Percentiles rank a stretch among this genome's conserved stretches.
phyloP scores from a whole-genome alignment of 2,797 vertebrate species.

The Anisognathus igniventris region DNA sequence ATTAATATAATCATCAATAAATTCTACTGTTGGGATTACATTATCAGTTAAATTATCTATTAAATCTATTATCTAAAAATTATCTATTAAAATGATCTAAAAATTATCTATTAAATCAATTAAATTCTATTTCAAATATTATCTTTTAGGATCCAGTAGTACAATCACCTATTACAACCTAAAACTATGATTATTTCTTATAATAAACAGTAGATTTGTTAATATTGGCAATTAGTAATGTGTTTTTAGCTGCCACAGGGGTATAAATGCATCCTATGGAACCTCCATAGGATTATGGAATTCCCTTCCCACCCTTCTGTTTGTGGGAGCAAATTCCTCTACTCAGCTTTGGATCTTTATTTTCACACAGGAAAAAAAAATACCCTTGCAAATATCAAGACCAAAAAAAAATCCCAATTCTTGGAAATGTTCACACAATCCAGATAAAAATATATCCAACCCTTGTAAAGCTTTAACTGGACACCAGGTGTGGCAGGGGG shows the following conservation, averaged over 20 bases:
- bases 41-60: neutral
- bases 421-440: neutral
- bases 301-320: neutral
- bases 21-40: neutral
- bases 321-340: neutral
- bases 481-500: no score
- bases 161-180: no score
- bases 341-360: neutral
- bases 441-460: neutral
- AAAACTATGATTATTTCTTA: accelerated
- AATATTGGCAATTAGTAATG: neutral
- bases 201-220: neutral
- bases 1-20: neutral
- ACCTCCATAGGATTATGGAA: neutral
- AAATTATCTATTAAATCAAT: neutral
- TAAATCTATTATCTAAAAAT: neutral
- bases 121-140: neutral
- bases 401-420: neutral
- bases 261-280: neutral
- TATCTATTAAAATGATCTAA: neutral
- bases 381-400: neutral
- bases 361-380: neutral
- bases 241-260: neutral
- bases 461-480: neutral
- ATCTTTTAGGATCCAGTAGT: neutral